Evolutionary conservation across 2,888 invertebrate genomes (phyloP), one percentile per base, ranked within the genome.

Genomic region (Himalopsyche tibetana): DNA sequence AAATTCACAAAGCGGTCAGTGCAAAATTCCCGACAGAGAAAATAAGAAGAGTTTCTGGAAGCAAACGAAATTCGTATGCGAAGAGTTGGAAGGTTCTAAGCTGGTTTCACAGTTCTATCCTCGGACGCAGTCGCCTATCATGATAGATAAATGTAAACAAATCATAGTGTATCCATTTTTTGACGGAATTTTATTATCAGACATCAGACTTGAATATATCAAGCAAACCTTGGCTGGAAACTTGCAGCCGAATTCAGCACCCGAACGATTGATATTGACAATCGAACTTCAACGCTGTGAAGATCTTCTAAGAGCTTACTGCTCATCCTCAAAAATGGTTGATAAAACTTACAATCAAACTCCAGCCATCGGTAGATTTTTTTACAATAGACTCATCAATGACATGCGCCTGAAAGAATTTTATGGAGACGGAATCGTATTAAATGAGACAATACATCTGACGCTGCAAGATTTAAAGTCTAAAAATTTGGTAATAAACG

Each of bases 131-230:
- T 42, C 38, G 15, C 80, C 80, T 63, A 0, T 63, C 28, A 63
- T 63, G 19, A 63, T 63, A 19, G 63, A 63, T 40, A 36, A 9
- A 6, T 36, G 17, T n/a, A 80, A 38, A 36, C 17, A 42, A 42
- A 80, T 38, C n/a, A 80, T 80, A 38, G 38, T 40, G n/a, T 80
- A 80, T n/a, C 80, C 80, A 5, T 42, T 80, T 40, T 80, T 80
- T 42, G 80, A 80, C 9, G 80, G 80, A 38, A 38, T 38, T 12
- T 42, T 80, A 42, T 4, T 80, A n/a, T 80, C 40, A 6, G 80
- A 80, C 17, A 38, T 80, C 9, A 80, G 80, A 42, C n/a, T 80
- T n/a, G 80, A 63, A 63, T 63, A 63, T 19, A 63, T 63, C 8
- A 63, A 19, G 63, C 63, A 63, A 63, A 63, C n/a, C 1, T 19